Conservation (phyloP, 2,113 vertebrate genomes). For the Tringa solitaria region DNA sequence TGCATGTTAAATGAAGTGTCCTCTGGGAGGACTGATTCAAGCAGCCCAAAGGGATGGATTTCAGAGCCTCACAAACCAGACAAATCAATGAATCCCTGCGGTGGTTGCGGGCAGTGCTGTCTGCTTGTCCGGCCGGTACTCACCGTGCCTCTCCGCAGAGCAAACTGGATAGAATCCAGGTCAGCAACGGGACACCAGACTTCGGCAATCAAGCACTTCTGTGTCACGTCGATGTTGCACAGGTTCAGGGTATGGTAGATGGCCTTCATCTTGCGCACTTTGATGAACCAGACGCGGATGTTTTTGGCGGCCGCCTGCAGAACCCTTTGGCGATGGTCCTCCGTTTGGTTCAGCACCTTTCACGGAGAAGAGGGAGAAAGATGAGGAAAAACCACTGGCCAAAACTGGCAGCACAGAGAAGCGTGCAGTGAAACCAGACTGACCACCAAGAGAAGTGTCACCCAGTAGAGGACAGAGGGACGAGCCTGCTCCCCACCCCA, state of each 20-base stretch:
- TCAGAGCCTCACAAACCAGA: background rate
- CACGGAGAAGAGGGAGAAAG: background rate
- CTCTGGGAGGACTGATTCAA: background rate
- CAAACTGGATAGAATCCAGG: conserved; percentile 97
- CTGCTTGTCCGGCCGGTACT: conserved; percentile 53
- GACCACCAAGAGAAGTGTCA: background rate
- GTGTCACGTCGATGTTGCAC: conserved; percentile 98
- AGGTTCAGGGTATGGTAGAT: conserved; percentile 98
- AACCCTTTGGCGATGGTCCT: conserved; percentile 95
- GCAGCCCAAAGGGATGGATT: background rate
- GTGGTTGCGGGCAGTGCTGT: too few species aligned
- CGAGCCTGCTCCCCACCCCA: background rate
- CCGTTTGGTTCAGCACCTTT: conserved; percentile 97
- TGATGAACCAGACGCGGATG: conserved; percentile 97
- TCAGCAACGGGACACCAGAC: conserved; percentile 97
- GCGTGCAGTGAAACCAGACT: accelerated
- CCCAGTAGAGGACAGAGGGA: background rate
- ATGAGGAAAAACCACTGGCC: background rate
- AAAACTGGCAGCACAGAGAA: background rate
- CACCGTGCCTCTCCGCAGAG: conserved; percentile 95
- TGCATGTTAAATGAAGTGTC: background rate
- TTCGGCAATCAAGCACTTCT: conserved; percentile 98
- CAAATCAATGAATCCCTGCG: background rate
- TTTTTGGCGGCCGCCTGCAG: conserved; percentile 95
- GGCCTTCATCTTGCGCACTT: conserved; percentile 98